Base-by-base conservation (phyloP, 2,113 vertebrate genomes). In the Phrynosoma blainvillii region DNA sequence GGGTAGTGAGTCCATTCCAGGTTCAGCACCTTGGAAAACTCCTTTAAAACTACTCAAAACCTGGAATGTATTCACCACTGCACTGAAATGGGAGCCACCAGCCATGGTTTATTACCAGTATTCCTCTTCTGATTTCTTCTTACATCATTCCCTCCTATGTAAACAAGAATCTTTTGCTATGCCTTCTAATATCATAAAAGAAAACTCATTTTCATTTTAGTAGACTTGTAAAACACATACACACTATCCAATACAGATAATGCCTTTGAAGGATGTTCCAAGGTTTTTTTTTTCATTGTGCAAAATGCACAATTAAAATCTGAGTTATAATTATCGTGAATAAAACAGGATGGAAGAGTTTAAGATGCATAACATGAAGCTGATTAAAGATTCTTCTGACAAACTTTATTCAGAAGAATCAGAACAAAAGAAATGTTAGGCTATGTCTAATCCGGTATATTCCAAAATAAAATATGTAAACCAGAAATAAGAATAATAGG, bases 381-480 rank as follows among this genome's bases (percentile, higher is more conserved):
- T 83, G 84, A 82, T 84, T 91, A 66, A 84, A 62, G 84, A 32
- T n/a, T 91, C 79, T 87, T 73, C 73, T 80, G 85, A 87, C 91
- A 86, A 89, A 84, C 73, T 27, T 56, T 83, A 75, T 92, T 88
- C 86, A 78, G 2, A 47, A 56, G 56, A 62, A 91, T 0, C n/a
- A 0, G 56, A 89, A 92, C 73, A 84, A 93, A 88, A 14, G 70
- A 88, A 88, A 79, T n/a, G n/a, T n/a, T 52, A 16, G 65, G 65
- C 79, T 76, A 1, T 79, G 7, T 23, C 66, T 73, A 32, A 77
- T 62, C 47, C 87, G 82, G 42, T 70, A 8, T 0, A 13, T 27
- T 73, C 78, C 89, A 90, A 93, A 86, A 82, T 73, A 73, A 56
- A 84, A 20, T 54, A 88, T 78, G 87, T 23, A 14, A 82, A 82